Percentiles rank a stretch among this genome's conserved stretches.
Evolutionary conservation across 2,888 invertebrate genomes (phyloP).

Genomic region (Drosophila longiperda): DNA sequence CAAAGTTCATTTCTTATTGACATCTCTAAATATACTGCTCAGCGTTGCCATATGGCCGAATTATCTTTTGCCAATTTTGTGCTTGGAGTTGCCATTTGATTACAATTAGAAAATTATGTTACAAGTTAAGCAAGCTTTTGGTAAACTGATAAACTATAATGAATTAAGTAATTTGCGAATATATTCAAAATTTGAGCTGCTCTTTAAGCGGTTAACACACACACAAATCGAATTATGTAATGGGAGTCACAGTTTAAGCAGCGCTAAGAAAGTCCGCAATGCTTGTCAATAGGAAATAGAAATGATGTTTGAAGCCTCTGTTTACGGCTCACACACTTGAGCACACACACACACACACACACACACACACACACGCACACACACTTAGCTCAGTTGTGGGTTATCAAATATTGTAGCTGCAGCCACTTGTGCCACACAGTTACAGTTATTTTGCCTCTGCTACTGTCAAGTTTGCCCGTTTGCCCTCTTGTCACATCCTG

Average conservation of each 20-base stretch:
- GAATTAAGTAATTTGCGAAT: background rate
- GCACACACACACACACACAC: constrained; percentile 14
- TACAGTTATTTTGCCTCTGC: constrained; percentile 3
- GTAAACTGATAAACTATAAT: background rate
- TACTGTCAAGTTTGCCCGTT: constrained; percentile 30
- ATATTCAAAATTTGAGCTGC: background rate
- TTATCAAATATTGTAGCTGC: constrained; percentile 35
- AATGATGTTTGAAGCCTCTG: constrained; percentile 28
- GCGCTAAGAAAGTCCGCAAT: constrained; percentile 14
- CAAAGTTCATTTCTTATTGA: background rate
- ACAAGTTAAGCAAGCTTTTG: background rate
- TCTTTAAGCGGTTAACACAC: background rate
- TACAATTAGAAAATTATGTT: no score
- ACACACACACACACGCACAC: no score
- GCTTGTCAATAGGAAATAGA: constrained; percentile 43
- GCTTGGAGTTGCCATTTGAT: background rate
- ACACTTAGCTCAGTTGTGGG: constrained; percentile 4
- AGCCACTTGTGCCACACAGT: constrained; percentile 19
- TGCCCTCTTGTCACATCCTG: constrained; percentile 25
- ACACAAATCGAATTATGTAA: constrained; percentile 11
- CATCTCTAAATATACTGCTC: background rate
- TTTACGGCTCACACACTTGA: constrained; percentile 27
- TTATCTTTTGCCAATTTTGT: background rate
- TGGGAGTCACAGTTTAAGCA: background rate
- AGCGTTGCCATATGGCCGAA: background rate